Percentiles rank a stretch among this genome's conserved stretches.
phyloP scores from a whole-genome alignment of 2,888 invertebrate genomes.

The Corythucha ciliata region DNA sequence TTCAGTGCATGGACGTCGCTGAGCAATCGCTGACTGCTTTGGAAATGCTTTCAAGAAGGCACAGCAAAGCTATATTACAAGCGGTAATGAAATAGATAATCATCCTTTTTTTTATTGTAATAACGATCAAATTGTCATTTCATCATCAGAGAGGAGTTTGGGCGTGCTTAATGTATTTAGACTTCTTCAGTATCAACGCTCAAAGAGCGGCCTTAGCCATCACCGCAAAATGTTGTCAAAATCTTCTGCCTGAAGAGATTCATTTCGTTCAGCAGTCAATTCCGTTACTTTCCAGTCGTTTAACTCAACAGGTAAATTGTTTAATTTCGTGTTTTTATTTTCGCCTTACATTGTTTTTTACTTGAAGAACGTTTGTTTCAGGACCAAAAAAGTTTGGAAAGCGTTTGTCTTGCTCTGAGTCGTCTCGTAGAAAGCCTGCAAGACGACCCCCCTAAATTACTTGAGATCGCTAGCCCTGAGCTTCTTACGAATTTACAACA shows the following conservation, averaged over 20 bases:
- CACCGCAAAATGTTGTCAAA: slow-evolving; percentile 96
- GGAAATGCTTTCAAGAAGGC: slow-evolving; percentile 91
- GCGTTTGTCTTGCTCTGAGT: slow-evolving; percentile 92
- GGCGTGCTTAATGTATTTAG: slow-evolving; percentile 91
- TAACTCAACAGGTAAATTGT: slow-evolving; percentile 45
- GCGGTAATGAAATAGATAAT: slow-evolving; percentile 51
- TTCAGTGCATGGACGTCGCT: slow-evolving; percentile 99
- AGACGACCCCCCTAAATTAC: slow-evolving; percentile 76
- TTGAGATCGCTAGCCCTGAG: slow-evolving; percentile 88
- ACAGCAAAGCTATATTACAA: slow-evolving; percentile 91
- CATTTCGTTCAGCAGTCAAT: slow-evolving; percentile 83
- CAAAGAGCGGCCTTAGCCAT: slow-evolving; percentile 93
- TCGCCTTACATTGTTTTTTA: neutral
- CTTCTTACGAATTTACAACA: slow-evolving; percentile 89
- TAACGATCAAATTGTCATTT: neutral
- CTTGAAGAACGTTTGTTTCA: slow-evolving; percentile 26
- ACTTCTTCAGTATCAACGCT: slow-evolving; percentile 97
- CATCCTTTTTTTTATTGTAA: neutral
- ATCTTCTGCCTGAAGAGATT: slow-evolving; percentile 87
- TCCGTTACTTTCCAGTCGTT: slow-evolving; percentile 63
- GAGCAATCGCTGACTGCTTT: slow-evolving; percentile 96
- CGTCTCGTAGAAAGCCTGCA: slow-evolving; percentile 95
- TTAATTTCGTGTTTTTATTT: neutral
- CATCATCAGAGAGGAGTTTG: slow-evolving; percentile 77
- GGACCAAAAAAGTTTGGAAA: slow-evolving; percentile 97